phyloP scores from a whole-genome alignment of 2,797 vertebrate genomes.

The Pitangus sulphuratus region DNA sequence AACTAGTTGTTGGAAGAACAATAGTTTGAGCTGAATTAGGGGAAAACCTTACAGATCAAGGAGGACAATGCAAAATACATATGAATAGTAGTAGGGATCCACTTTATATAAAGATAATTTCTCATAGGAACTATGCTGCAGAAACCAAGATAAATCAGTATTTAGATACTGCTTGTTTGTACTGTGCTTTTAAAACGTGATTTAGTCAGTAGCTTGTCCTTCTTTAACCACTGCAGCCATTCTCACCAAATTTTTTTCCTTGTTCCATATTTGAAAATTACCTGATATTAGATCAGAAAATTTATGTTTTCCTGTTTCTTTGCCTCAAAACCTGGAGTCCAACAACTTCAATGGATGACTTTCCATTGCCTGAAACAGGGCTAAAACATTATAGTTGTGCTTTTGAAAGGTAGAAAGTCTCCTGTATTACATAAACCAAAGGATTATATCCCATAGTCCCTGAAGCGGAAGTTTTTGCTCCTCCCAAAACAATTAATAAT shows the following conservation, averaged over 20 bases:
- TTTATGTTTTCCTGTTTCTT: background rate
- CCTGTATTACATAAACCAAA: background rate
- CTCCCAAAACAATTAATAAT: background rate
- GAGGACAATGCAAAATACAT: background rate
- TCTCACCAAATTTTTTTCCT: background rate
- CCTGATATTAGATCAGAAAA: background rate
- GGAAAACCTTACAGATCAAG: background rate
- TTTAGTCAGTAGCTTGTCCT: background rate
- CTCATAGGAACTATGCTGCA: background rate
- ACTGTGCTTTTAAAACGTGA: background rate
- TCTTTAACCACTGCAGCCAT: background rate
- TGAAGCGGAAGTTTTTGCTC: background rate
- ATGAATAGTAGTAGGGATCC: background rate
- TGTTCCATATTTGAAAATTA: background rate
- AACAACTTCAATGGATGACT: background rate
- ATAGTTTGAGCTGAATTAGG: background rate
- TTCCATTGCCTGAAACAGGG: background rate
- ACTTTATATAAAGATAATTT: background rate
- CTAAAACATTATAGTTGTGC: background rate
- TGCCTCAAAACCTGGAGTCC: background rate
- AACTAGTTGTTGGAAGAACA: background rate
- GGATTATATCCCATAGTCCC: background rate
- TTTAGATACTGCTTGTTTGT: background rate
- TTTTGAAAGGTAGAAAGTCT: background rate
- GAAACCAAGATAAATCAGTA: background rate